These are phyloP conservation scores for Torymus auratus DNA, from an alignment of 2,888 invertebrate species.

Conservation along the genomic window DNA sequence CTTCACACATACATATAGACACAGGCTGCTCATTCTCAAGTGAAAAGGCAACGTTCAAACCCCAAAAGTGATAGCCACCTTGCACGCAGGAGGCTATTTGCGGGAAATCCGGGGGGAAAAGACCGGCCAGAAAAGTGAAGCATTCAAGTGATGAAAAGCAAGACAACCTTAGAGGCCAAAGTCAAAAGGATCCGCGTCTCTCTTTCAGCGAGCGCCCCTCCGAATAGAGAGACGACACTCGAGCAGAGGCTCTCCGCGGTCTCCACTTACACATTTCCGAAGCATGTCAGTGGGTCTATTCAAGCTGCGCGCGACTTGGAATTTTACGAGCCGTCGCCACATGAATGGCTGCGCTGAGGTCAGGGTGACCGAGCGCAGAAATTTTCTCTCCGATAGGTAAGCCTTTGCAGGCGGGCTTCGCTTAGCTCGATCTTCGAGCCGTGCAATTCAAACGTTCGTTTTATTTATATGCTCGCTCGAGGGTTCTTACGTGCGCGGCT, in stretches of 20 bases:
- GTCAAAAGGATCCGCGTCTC: conserved; percentile 35
- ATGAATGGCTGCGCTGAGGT: conserved; percentile 24
- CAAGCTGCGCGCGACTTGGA: conserved; percentile 52
- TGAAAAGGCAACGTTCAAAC: not conserved
- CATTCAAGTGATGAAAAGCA: conserved; percentile 18
- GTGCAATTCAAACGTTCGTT: too few relatives aligned
- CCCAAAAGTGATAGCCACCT: not conserved
- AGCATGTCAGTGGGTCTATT: conserved; percentile 42
- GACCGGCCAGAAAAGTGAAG: not conserved
- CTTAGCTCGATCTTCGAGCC: not conserved
- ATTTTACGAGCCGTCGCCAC: not conserved
- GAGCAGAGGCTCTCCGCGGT: too few relatives aligned
- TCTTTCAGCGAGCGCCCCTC: conserved; percentile 1
- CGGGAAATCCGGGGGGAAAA: too few relatives aligned
- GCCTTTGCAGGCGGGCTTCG: not conserved
- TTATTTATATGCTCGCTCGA: too few relatives aligned
- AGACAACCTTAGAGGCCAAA: conserved; percentile 31
- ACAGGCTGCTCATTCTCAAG: not conserved
- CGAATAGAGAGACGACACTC: not conserved
- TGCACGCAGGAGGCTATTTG: too few relatives aligned
- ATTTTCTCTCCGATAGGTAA: not conserved
- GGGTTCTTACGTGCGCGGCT: too few relatives aligned
- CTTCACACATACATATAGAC: too few relatives aligned
- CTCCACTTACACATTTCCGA: conserved; percentile 37
- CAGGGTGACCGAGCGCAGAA: conserved; percentile 14